Percentiles rank a stretch among this genome's conserved stretches.
These are phyloP conservation scores for Prunella himalayana DNA, from an alignment of 2,113 vertebrate genomes.

Conservation along the genomic window DNA sequence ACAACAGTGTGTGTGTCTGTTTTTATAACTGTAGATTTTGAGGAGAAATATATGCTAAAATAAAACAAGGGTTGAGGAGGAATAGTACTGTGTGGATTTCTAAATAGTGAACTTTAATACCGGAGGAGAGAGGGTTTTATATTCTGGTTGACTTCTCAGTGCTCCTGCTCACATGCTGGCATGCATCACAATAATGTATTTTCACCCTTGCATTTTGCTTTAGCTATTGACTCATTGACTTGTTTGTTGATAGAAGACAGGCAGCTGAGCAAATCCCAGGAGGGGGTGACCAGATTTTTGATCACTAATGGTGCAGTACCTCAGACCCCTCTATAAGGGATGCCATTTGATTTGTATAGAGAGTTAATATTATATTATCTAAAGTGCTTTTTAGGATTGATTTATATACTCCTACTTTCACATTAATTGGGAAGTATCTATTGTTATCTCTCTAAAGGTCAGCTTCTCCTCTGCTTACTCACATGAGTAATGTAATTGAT, in stretches of 20 bases:
- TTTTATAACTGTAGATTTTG: background rate
- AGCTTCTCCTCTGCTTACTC: slow-evolving; percentile 49
- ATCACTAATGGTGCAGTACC: background rate
- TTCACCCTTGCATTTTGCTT: slow-evolving; percentile 23
- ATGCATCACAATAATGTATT: slow-evolving; percentile 20
- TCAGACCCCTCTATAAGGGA: background rate
- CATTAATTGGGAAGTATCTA: slow-evolving; percentile 35
- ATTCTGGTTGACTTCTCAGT: background rate
- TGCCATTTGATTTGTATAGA: background rate
- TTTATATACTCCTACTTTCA: slow-evolving; percentile 44
- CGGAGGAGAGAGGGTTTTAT: background rate
- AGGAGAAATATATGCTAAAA: slow-evolving; percentile 30
- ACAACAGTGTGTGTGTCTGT: background rate
- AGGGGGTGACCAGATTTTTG: background rate
- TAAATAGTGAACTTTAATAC: background rate
- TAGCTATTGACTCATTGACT: slow-evolving; percentile 16
- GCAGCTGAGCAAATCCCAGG: background rate
- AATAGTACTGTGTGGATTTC: background rate
- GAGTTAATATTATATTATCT: slow-evolving; percentile 20
- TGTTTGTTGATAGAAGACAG: slow-evolving; percentile 14
- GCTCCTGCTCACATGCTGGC: background rate
- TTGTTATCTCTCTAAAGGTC: slow-evolving; percentile 50
- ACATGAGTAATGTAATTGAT: slow-evolving; percentile 32
- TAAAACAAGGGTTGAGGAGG: background rate
- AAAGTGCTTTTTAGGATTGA: slow-evolving; percentile 45